Conservation (phyloP, 2,888 invertebrate species). For the Leptodirus hochenwartii region DNA sequence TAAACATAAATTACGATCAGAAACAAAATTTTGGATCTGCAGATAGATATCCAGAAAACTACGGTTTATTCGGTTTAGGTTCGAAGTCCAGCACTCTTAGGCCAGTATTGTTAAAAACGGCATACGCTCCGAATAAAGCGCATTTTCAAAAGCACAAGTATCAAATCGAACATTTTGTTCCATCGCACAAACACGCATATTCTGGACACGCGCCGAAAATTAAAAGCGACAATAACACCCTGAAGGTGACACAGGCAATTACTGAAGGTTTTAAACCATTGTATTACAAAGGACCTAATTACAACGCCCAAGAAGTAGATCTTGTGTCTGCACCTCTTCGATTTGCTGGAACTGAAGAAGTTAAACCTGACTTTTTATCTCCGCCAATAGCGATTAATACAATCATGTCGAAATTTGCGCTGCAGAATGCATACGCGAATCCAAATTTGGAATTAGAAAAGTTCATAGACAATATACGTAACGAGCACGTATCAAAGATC, state of each 20-base stretch:
- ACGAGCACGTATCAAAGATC: slow-evolving; percentile 7
- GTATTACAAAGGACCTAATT: too few species aligned
- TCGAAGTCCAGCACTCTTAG: too few species aligned
- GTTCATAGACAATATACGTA: slow-evolving; percentile 8
- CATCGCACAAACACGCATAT: too few species aligned
- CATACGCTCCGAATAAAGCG: neutral
- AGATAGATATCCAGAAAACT: too few species aligned
- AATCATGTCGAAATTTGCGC: slow-evolving; percentile 4
- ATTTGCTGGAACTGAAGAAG: slow-evolving; percentile 5
- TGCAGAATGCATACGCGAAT: slow-evolving; percentile 3
- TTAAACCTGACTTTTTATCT: slow-evolving; percentile 12
- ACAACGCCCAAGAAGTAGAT: slow-evolving; percentile 5
- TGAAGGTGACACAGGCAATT: slow-evolving; percentile 9
- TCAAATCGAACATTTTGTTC: too few species aligned
- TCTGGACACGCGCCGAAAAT: slow-evolving; percentile 2
- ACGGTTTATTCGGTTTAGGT: too few species aligned
- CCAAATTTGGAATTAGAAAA: slow-evolving; percentile 6
- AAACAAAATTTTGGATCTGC: too few species aligned
- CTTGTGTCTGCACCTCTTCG: too few species aligned
- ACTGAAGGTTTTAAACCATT: slow-evolving; percentile 8
- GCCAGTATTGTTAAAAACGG: neutral
- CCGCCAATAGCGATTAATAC: slow-evolving; percentile 22
- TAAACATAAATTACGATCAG: neutral
- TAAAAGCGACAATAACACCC: slow-evolving; percentile 4
- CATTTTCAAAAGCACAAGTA: neutral